Base-by-base conservation (phyloP, 1,140 invertebrate species). In the Leptinotarsa texana region DNA sequence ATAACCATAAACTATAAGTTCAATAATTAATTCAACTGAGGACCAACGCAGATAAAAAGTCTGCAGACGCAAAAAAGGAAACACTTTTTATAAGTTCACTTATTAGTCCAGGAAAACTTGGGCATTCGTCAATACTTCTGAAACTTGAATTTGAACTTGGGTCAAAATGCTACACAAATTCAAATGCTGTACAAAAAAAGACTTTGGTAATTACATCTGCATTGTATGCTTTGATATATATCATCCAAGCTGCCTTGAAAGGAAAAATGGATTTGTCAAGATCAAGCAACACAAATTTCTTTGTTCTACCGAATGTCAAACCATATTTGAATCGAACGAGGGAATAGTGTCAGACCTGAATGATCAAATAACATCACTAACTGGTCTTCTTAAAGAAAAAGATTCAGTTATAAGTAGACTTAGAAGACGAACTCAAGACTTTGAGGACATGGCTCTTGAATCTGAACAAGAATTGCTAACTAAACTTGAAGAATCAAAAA, bases 181-280 rank as follows among this genome's bases (percentile, higher is more conserved):
- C 17, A 51, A 51, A 51, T 51, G 49, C 17, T 51, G 49, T 51
- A 15, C 49, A 51, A 51, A 51, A 51, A 51, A 51, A 51, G 49
- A 51, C 49, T 51, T 51, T 51, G 49, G 49, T 51, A 51, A 51
- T 51, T 51, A 51, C 49, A 51, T 51, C 49, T 51, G 49, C 49
- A 51, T 51, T 15, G 49, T 51, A 13, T 51, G 49, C 49, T 51
- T 51, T 51, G 49, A 51, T 51, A 51, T 51, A 51, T 51, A 51
- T 51, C 49, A 51, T 51, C 49, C 49, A 15, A 51, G 49, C 49
- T 51, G 49, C 13, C 49, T 51, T 51, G 49, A 51, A 51, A 51
- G 49, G 49, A 51, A 51, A 51, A 15, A 51, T 51, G 49, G 49
- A 51, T 51, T 51, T n/a, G 49, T 51, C 17, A 51, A 51, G 49